Evolutionary conservation across 2,113 vertebrate genomes (phyloP), one percentile per base, ranked within the genome.

Genomic region (Poeciliopsis occidentalis): DNA sequence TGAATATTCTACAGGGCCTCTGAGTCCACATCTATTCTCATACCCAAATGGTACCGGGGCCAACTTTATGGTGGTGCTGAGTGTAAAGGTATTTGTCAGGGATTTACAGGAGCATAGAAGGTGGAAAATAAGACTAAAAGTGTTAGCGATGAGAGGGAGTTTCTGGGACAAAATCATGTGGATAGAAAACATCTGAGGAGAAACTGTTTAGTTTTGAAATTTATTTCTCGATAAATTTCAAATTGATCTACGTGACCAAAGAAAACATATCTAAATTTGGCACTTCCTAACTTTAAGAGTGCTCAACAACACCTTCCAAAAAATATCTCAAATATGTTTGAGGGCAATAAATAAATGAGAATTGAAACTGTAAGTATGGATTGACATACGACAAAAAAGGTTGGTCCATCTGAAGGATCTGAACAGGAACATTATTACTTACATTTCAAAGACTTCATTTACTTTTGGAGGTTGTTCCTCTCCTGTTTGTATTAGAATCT

Each of bases 1-100:
- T 91, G 88, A 75, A 87, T 85, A 80, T 81, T 84, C 82, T 89
- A 68, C 89, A 82, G 73, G 63, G 85, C 75, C 86, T 83, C 69
- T 79, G 19, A 63, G 78, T 87, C 84, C 77, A 80, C 82, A 80
- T 69, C 66, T 67, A 75, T 69, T 87, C 67, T 83, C 41, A 79
- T 78, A 64, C 65, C 67, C 39, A 47, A 71, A 71, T 66, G 34
- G 32, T 69, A 7, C 41, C 22, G 24, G 31, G 29, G 75, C 54
- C 75, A 81, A 62, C 60, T 60, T 64, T 57, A 39, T 19, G 12
- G 24, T 63, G 13, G 17, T 66, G 39, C 12, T 79, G 24, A 70
- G 32, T 69, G n/a, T 71, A 68, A 76, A 68, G 27, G 74, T 57
- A 69, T 75, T 67, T 75, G 57, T 78, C 64, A 75, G 10, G 62